A percentile compares a stretch with the other conserved stretches of the same genome.
Conservation (phyloP, 2,797 vertebrate species). For the Limnodromus scolopaceus region DNA sequence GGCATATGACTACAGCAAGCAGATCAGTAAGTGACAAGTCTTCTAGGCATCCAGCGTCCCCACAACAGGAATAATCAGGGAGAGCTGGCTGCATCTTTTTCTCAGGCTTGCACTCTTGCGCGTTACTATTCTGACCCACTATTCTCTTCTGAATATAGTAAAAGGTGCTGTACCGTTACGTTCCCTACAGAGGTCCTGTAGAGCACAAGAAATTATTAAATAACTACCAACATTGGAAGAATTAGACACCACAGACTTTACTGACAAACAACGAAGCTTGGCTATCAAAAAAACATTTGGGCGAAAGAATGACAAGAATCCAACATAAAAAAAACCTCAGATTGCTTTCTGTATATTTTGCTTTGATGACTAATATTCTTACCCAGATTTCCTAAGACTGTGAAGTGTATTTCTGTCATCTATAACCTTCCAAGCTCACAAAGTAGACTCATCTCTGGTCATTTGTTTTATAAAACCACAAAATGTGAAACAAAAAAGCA, state of each 20-base stretch:
- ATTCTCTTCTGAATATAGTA: neutral
- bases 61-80: neutral
- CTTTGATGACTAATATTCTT: neutral
- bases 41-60: constrained; percentile 31
- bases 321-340: neutral
- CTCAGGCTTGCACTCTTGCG: neutral
- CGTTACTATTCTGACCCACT: neutral
- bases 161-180: neutral
- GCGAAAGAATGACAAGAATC: neutral
- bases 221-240: constrained; percentile 6
- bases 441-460: neutral
- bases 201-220: neutral
- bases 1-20: constrained; percentile 78
- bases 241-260: constrained; percentile 29
- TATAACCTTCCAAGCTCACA: neutral
- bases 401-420: neutral
- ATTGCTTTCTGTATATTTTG: neutral
- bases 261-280: neutral
- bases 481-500: neutral
- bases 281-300: neutral
- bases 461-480: too few species aligned
- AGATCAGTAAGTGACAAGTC: constrained; percentile 68
- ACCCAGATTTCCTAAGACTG: neutral
- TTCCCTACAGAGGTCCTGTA: neutral
- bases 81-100: constrained; percentile 28